Conservation (phyloP, 2,113 vertebrate genomes). For the Nematolebias whitei region DNA sequence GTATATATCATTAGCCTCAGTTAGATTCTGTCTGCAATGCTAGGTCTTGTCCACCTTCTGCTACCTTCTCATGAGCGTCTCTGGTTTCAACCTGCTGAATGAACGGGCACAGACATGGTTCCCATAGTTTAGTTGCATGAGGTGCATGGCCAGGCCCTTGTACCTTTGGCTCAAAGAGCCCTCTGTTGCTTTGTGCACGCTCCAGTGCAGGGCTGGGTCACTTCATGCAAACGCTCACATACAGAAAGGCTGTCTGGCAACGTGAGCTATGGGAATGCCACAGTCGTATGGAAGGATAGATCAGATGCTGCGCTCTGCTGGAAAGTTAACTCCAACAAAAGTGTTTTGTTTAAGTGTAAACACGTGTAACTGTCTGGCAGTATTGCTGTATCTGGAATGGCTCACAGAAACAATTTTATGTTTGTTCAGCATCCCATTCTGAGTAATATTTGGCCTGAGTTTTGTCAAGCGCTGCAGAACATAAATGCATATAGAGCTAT, state of each 20-base stretch:
- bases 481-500: too few species aligned
- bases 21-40: conserved; percentile 62
- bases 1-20: conserved; percentile 55
- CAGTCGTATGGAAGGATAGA: conserved; percentile 67
- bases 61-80: conserved; percentile 62
- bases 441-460: too few species aligned
- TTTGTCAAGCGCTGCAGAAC: too few species aligned
- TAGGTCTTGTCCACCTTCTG: conserved; percentile 64
- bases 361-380: conserved; percentile 79
- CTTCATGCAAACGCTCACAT: conserved; percentile 56
- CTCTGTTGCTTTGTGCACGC: conserved; percentile 72
- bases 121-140: conserved; percentile 79
- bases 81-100: conserved; percentile 68
- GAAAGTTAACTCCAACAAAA: conserved; percentile 73
- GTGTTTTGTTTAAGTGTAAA: conserved; percentile 82
- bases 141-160: conserved; percentile 56
- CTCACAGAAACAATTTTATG: conserved; percentile 43
- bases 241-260: conserved; percentile 60
- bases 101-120: conserved; percentile 71
- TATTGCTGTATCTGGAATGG: conserved; percentile 45
- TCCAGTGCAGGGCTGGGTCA: conserved; percentile 38
- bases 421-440: too few species aligned
- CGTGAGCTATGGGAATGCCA: conserved; percentile 73
- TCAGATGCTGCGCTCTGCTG: conserved; percentile 76
- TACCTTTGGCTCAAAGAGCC: conserved; percentile 74